A percentile compares a stretch with the other conserved stretches of the same genome.
Evolutionary conservation across 2,888 invertebrate species (phyloP).

Genomic region (Danaus chrysippus): DNA sequence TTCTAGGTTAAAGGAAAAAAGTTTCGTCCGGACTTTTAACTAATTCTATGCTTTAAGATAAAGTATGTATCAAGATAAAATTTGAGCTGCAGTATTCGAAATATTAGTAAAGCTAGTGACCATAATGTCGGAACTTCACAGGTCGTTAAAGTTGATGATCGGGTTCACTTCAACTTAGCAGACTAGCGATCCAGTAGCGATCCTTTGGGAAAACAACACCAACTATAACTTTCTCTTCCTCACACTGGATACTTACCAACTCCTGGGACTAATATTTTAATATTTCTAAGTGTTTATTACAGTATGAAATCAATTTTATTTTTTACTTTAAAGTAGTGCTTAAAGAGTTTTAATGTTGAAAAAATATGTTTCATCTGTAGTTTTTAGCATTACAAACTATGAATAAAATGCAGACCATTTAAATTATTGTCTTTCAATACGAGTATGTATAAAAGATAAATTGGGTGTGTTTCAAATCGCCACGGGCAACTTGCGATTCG

Average conservation of each 20-base stretch:
- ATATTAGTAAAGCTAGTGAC: constrained; percentile 46
- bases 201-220: constrained; percentile 58
- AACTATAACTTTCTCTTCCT: constrained; percentile 42
- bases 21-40: too few species aligned
- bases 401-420: too few species aligned
- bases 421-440: too few species aligned
- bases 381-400: too few species aligned
- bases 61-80: too few species aligned
- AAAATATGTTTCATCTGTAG: too few species aligned
- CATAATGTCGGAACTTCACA: constrained; percentile 52
- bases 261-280: constrained; percentile 30
- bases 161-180: constrained; percentile 49
- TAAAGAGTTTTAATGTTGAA: not conserved
- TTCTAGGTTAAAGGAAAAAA: too few species aligned
- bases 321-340: not conserved
- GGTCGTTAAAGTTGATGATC: constrained; percentile 60
- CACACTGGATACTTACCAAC: constrained; percentile 28
- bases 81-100: constrained; percentile 16
- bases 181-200: constrained; percentile 43
- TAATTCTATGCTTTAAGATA: too few species aligned
- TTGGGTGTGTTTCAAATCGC: constrained; percentile 42
- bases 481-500: constrained; percentile 38
- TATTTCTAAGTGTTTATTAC: constrained; percentile 37
- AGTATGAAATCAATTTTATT: constrained; percentile 1
- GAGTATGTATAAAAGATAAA: constrained; percentile 25